phyloP scores from a whole-genome alignment of 2,888 invertebrate species.

The Serrognathus titanus region DNA sequence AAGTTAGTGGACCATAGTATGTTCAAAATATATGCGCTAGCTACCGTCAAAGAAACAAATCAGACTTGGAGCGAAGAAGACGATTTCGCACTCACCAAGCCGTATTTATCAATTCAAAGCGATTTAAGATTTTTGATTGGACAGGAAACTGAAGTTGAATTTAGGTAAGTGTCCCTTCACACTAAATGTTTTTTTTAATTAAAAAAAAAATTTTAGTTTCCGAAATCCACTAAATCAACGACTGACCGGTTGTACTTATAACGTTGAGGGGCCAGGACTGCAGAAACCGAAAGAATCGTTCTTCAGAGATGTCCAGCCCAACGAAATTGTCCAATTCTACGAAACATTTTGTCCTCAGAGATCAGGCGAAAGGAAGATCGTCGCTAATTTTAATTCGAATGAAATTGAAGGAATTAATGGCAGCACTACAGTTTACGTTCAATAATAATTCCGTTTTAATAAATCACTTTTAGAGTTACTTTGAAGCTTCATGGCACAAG shows the following conservation, averaged over 20 bases:
- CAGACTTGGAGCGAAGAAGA: conserved; percentile 74
- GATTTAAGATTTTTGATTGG: conserved; percentile 54
- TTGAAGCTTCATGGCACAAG: no score
- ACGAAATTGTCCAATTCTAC: conserved; percentile 60
- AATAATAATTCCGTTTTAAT: background rate
- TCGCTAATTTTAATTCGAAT: conserved; percentile 63
- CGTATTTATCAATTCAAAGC: conserved; percentile 64
- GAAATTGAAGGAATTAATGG: conserved; percentile 64
- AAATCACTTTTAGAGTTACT: no score
- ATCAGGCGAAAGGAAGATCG: conserved; percentile 60
- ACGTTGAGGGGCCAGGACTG: conserved; percentile 68
- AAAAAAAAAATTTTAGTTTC: conserved; percentile 49
- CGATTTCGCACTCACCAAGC: conserved; percentile 67
- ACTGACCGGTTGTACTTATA: conserved; percentile 65
- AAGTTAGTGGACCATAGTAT: conserved; percentile 68
- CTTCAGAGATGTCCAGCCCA: conserved; percentile 61
- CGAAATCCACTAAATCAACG: conserved; percentile 63
- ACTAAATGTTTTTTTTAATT: background rate
- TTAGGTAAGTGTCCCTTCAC: conserved; percentile 36
- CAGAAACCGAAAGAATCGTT: conserved; percentile 59
- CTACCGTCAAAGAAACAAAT: conserved; percentile 67
- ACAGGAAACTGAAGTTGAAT: conserved; percentile 55
- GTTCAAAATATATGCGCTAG: conserved; percentile 71
- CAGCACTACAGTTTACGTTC: conserved; percentile 50
- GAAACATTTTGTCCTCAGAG: conserved; percentile 60